Conservation (phyloP, 1,140 invertebrate genomes). For the Coelopa frigida region DNA sequence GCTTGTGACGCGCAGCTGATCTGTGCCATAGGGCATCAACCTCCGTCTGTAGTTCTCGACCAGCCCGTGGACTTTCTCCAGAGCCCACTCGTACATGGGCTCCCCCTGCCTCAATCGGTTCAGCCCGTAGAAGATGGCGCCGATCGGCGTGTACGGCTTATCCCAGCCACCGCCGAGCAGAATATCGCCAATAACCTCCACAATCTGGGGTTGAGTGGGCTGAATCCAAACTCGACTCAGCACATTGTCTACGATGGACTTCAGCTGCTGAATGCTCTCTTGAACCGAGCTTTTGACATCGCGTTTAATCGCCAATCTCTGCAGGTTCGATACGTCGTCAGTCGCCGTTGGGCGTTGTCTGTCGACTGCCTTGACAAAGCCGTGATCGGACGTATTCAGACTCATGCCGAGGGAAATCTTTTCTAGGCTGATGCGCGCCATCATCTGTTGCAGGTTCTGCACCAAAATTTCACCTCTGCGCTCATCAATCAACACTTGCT, state of each 20-base stretch:
- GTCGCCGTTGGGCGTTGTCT: not conserved
- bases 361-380: not conserved
- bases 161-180: not conserved
- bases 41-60: conserved; percentile 3
- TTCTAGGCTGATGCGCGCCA: conserved; percentile 55
- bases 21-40: not conserved
- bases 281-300: not conserved
- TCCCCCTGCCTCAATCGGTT: conserved; percentile 15
- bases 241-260: not conserved
- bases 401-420: conserved; percentile 46
- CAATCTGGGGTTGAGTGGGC: not conserved
- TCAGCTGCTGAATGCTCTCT: not conserved
- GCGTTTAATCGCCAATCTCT: not conserved
- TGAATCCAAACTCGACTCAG: too few relatives aligned
- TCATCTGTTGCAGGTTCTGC: conserved; percentile 51
- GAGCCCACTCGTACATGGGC: not conserved
- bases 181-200: not conserved
- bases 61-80: not conserved
- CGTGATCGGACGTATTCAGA: too few relatives aligned
- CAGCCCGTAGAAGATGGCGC: conserved; percentile 1
- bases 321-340: not conserved
- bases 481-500: conserved; percentile 44
- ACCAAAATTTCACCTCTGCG: conserved; percentile 52
- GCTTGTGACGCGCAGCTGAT: not conserved
- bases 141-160: conserved; percentile 14